Evolutionary conservation across 2,797 vertebrate genomes (phyloP), one percentile per base, ranked within the genome.

Genomic region (Crypturellus tataupa): DNA sequence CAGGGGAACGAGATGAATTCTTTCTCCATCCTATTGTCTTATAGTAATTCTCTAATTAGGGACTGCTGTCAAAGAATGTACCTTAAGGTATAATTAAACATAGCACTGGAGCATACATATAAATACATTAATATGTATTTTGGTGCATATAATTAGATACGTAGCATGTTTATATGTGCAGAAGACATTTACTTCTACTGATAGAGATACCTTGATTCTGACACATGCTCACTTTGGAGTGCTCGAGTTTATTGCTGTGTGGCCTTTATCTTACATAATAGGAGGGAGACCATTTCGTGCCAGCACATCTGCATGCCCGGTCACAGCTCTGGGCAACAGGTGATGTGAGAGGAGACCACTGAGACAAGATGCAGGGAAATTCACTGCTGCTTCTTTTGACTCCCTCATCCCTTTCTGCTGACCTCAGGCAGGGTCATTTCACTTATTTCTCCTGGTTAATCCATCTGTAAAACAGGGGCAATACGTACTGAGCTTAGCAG

Each of bases 331-430:
- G 9, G 87, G 31, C 31, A 21, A 20, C 5, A 4, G 1, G 49
- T 58, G 64, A 68, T 1, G 1, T 0, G 0, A 69, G 68, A 82
- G 37, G 40, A 78, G 17, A 37, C 15, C 53, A 53, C 0, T 0
- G 64, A 80, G 53, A 9, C 2, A 1, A 68, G 17, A 75, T 44
- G 4, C 47, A 49, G 49, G 72, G 53, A 44, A 69, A 25, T 18
- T 63, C 65, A 12, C 9, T 80, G 47, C 69, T 47, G 15, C 76
- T 85, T 42, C 14, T 85, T 47, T 14, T 72, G 69, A 37, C 55
- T 72, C 62, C 33, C n/a, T 40, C 35, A 55, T 23, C 20, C 2
- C 18, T 46, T 89, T 83, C 84, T 75, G 31, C 40, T 40, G 27
- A 37, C 53, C 31, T 27, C 35, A 40, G 68, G 51, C 15, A n/a